Evolutionary conservation across 2,888 invertebrate species (phyloP).

Genomic region (Chrysopilus asiliformis): DNA sequence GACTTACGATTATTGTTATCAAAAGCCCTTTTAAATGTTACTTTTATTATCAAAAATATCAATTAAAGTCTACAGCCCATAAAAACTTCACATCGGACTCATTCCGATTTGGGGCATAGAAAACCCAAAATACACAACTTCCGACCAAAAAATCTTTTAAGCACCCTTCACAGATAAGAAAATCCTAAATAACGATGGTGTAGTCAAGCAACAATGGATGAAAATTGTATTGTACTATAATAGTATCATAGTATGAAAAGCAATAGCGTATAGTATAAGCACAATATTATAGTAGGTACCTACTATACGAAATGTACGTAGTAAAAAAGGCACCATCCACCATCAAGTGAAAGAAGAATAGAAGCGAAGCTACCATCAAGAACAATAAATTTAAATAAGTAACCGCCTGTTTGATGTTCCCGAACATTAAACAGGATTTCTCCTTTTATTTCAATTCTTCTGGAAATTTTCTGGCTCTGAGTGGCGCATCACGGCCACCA

Average conservation of each 20-base stretch:
- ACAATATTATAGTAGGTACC: too few relatives aligned
- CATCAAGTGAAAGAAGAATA: too few relatives aligned
- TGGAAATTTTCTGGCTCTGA: slow-evolving; percentile 10
- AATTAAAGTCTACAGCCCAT: slow-evolving; percentile 12
- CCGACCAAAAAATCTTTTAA: slow-evolving; percentile 11
- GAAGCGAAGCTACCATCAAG: slow-evolving; percentile 7
- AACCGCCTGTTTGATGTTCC: slow-evolving; percentile 15
- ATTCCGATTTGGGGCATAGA: slow-evolving; percentile 8
- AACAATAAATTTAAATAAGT: slow-evolving; percentile 15
- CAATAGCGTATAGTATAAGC: too few relatives aligned
- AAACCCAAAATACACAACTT: slow-evolving; percentile 11
- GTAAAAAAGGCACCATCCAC: too few relatives aligned
- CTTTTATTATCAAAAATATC: slow-evolving; percentile 12
- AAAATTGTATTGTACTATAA: too few relatives aligned
- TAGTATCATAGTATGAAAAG: too few relatives aligned
- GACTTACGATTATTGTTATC: too few relatives aligned
- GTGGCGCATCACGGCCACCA: too few relatives aligned
- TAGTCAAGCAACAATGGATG: too few relatives aligned
- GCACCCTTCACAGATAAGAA: slow-evolving; percentile 11
- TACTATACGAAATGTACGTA: too few relatives aligned
- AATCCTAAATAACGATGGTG: slow-evolving; percentile 12
- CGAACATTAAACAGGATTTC: slow-evolving; percentile 13
- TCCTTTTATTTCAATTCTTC: slow-evolving; percentile 13
- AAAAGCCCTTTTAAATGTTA: slow-evolving; percentile 3
- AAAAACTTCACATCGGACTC: slow-evolving; percentile 5